phyloP scores from a whole-genome alignment of 2,888 invertebrate genomes.

The Heliconius aoede region DNA sequence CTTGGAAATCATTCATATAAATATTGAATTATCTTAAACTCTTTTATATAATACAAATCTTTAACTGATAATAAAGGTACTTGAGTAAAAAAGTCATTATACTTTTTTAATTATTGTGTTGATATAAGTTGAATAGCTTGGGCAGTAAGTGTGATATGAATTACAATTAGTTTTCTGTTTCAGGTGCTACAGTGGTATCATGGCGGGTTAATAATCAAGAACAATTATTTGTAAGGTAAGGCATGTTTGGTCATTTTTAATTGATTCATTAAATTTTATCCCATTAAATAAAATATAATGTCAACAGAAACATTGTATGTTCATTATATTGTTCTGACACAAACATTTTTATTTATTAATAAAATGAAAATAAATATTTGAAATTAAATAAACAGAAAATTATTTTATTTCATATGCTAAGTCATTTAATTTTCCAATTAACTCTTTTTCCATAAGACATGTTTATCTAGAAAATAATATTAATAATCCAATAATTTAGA shows the following conservation, averaged over 20 bases:
- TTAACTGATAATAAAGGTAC: background rate
- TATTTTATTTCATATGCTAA: too few species aligned
- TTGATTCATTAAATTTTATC: background rate
- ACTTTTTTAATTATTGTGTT: background rate
- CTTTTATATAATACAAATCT: background rate
- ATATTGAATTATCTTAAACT: background rate
- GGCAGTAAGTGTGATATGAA: conserved; percentile 15
- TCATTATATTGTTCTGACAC: background rate
- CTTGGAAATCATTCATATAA: background rate
- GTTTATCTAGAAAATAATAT: too few species aligned
- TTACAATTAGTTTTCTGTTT: conserved; percentile 59
- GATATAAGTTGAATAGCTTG: background rate
- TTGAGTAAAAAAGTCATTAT: background rate
- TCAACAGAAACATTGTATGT: background rate
- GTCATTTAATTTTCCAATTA: too few species aligned
- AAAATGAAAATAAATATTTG: too few species aligned
- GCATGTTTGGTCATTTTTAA: background rate
- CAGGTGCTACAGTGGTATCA: conserved; percentile 97
- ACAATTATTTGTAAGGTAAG: conserved; percentile 97
- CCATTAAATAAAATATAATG: background rate
- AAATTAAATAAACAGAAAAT: too few species aligned
- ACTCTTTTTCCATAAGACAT: too few species aligned
- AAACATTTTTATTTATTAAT: background rate
- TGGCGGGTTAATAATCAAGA: conserved; percentile 98
- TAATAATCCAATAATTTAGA: too few species aligned